Evolutionary conservation across 2,888 invertebrate species (phyloP), one percentile per base, ranked within the genome.

Genomic region (Clusia tigrina): DNA sequence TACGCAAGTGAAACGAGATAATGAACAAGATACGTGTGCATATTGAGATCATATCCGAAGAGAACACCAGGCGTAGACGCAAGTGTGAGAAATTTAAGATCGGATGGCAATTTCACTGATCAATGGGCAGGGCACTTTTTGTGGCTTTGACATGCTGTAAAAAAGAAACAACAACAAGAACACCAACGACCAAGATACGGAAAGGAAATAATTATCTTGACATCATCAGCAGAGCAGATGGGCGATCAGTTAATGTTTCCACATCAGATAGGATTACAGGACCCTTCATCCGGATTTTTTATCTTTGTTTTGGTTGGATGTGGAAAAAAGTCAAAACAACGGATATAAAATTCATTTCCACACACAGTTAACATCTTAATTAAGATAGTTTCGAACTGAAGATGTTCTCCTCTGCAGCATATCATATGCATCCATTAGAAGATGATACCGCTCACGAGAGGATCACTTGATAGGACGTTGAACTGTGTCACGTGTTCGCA

Each of bases 31-130:
- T 17, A 26, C 25, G 37, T 22, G 22, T 12, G 10, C 15, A 42
- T 26, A 54, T 17, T 38, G 55, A n/a, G 42, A 42, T 57, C 57
- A 2, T 53, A 26, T 24, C 48, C 48, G 48, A 48, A 12, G 6
- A 32, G 22, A 20, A 48, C 48, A 48, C 48, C 48, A 9, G 22
- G 5, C 5, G 48, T 18, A n/a, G 1, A 9, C 42, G 18, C 55
- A 58, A 51, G 53, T 60, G 56, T 60, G 61, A 62, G 63, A 64
- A 60, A 60, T 20, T 20, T 3, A 53, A 59, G 58, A 62, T 67
- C 67, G 67, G 67, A 68, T 65, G 66, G 63, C 66, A 68, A 67
- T 63, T 66, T 66, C 60, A 69, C 66, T 63, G 69, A 68, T 66
- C 69, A 67, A 23, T 69, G 66, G 59, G 32, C 66, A 64, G 51